These are phyloP conservation scores for Caiman crocodilus DNA, from an alignment of 2,797 vertebrate species.

Conservation along the genomic window DNA sequence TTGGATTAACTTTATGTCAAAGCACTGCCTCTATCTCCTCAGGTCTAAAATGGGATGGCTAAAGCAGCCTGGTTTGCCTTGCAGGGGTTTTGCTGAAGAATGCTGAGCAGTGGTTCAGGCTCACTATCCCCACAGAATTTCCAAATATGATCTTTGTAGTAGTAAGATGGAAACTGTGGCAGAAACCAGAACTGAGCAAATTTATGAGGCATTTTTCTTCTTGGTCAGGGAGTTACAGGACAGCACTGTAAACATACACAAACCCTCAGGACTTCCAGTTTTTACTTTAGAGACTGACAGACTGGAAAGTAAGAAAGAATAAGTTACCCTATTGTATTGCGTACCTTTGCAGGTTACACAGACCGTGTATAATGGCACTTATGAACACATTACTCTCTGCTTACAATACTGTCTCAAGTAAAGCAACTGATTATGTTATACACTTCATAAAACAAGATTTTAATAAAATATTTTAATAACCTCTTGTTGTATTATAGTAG, in stretches of 20 bases:
- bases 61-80: background rate
- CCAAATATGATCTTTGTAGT: background rate
- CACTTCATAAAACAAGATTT: background rate
- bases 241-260: background rate
- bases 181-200: background rate
- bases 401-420: background rate
- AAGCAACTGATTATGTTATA: constrained; percentile 13
- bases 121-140: background rate
- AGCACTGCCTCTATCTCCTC: background rate
- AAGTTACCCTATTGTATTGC: background rate
- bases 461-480: background rate
- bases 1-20: background rate
- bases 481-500: background rate
- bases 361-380: background rate
- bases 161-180: background rate
- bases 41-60: background rate
- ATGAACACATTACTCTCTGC: background rate
- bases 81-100: background rate
- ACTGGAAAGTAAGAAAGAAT: background rate
- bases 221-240: background rate
- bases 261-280: background rate
- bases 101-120: background rate
- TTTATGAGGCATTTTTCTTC: background rate
- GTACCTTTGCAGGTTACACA: background rate
- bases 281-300: background rate